Evolutionary conservation across 2,797 vertebrate species (phyloP).

Genomic region (Hyperoplus lanceolatus): DNA sequence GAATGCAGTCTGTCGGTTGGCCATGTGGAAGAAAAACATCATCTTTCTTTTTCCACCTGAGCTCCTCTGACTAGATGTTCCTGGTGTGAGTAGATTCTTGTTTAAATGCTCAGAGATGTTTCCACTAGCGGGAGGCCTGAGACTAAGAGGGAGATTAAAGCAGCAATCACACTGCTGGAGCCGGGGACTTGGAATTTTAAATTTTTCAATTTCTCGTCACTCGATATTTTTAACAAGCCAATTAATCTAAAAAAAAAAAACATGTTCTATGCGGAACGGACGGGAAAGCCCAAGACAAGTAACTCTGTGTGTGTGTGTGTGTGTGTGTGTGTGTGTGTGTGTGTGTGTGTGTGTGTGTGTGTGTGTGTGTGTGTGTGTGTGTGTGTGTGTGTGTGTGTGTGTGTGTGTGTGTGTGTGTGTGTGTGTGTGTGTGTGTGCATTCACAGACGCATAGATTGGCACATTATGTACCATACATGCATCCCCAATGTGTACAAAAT

Average conservation of each 20-base stretch:
- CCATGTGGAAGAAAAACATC: too few relatives aligned
- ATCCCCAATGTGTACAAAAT: neutral
- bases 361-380: constrained; percentile 10
- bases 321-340: neutral
- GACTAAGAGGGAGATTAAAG: constrained; percentile 54
- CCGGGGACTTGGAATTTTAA: constrained; percentile 34
- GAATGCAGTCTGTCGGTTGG: too few relatives aligned
- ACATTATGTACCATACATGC: neutral
- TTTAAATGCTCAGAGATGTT: constrained; percentile 46
- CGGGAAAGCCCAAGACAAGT: constrained; percentile 24
- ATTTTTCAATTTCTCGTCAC: constrained; percentile 55
- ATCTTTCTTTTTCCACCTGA: neutral
- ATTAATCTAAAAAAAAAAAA: constrained; percentile 45
- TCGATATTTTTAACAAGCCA: constrained; percentile 48
- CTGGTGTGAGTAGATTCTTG: constrained; percentile 15
- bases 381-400: constrained; percentile 11
- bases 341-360: constrained; percentile 22
- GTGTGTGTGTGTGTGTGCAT: constrained; percentile 21
- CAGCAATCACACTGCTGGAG: constrained; percentile 35
- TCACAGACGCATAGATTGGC: constrained; percentile 1
- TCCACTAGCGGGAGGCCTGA: constrained; percentile 23
- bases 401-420: constrained; percentile 6
- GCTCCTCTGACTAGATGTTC: constrained; percentile 27
- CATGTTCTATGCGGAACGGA: constrained; percentile 4
- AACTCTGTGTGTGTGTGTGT: constrained; percentile 5